Percentiles rank a stretch among this genome's conserved stretches.
Conservation (phyloP, 2,888 invertebrate species). For the Stegana nigrithorax region DNA sequence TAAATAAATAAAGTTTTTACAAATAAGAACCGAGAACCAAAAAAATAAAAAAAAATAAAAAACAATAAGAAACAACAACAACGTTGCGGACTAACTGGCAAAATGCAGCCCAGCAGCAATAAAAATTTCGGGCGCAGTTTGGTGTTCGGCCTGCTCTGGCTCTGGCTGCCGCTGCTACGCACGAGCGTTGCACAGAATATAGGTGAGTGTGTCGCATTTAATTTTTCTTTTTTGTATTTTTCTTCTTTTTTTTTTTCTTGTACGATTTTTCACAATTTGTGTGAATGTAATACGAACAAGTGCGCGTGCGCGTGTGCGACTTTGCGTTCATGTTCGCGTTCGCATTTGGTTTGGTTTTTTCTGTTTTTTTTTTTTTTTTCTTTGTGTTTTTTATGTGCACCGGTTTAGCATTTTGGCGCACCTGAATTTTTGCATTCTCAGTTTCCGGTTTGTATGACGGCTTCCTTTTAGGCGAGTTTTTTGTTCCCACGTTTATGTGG, state of each 20-base stretch:
- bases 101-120: conserved; percentile 41
- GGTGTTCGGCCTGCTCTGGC: conserved; percentile 27
- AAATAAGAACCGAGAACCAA: neutral
- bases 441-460: conserved; percentile 1
- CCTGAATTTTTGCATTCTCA: conserved; percentile 1
- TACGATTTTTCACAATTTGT: neutral
- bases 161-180: conserved; percentile 46
- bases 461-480: neutral
- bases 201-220: conserved; percentile 62
- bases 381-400: neutral
- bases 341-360: too few relatives aligned
- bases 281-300: neutral
- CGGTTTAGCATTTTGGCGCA: neutral
- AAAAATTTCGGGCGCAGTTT: neutral
- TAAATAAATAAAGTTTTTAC: neutral
- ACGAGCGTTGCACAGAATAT: conserved; percentile 63
- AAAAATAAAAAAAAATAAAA: neutral
- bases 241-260: neutral
- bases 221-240: neutral
- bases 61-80: neutral
- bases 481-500: conserved; percentile 2
- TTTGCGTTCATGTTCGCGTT: neutral
- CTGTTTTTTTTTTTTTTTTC: too few relatives aligned
- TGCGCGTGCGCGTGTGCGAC: neutral
- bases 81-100: too few relatives aligned